Conservation (phyloP, 2,113 vertebrate genomes). For the Nestor notabilis region DNA sequence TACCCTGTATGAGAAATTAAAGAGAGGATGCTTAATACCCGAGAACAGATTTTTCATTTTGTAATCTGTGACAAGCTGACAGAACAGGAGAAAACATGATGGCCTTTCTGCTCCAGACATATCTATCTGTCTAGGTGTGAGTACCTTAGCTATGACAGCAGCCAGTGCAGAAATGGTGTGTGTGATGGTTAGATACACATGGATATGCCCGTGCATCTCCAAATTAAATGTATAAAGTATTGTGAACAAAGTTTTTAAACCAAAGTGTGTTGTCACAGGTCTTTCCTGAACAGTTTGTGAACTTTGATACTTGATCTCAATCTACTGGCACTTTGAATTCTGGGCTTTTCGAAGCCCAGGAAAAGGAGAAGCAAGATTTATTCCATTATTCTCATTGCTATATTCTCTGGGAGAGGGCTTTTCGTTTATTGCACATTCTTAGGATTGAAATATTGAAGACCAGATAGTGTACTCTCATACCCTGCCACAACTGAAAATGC, state of each 20-base stretch:
- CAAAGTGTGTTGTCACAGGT: neutral
- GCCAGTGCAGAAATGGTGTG: neutral
- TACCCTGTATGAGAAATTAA: neutral
- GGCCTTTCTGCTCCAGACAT: neutral
- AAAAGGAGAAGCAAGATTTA: neutral
- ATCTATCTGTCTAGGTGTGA: neutral
- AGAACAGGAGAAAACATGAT: neutral
- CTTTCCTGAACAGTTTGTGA: neutral
- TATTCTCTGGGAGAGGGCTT: neutral
- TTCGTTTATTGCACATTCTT: neutral
- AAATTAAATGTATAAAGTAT: neutral
- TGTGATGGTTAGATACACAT: neutral
- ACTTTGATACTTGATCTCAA: neutral
- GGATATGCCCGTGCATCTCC: neutral
- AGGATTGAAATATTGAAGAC: neutral
- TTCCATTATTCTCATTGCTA: neutral
- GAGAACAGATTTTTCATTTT: neutral
- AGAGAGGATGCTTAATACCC: neutral
- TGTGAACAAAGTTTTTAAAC: neutral
- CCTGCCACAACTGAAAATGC: neutral
- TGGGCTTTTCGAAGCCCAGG: neutral
- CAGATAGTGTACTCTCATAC: neutral
- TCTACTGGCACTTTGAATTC: neutral
- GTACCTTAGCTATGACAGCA: neutral
- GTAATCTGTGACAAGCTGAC: slow-evolving; percentile 10